These are phyloP conservation scores for Istiophorus platypterus DNA, from an alignment of 2,113 vertebrate genomes.

Conservation along the genomic window DNA sequence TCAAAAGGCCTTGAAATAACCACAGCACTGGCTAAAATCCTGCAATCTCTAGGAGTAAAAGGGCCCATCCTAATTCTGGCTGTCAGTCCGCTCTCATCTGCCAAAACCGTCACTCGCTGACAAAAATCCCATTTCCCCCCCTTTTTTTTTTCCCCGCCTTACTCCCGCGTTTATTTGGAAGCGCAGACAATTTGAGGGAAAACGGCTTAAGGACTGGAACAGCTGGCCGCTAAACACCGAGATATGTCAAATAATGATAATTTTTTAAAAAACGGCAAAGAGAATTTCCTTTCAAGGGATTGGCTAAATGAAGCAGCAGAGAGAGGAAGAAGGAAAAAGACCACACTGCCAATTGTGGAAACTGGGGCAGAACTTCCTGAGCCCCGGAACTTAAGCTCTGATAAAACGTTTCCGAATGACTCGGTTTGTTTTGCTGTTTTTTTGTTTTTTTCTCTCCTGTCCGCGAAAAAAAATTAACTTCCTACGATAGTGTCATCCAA, in stretches of 20 bases:
- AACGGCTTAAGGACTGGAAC: conserved; percentile 30
- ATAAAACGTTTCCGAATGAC: conserved; percentile 73
- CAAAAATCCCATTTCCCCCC: conserved; percentile 37
- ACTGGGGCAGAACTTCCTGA: conserved; percentile 64
- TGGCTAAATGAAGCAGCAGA: conserved; percentile 46
- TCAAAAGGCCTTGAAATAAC: neutral
- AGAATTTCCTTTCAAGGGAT: conserved; percentile 32
- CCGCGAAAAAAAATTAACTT: conserved; percentile 73
- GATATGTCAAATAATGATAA: conserved; percentile 56
- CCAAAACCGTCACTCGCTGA: conserved; percentile 43
- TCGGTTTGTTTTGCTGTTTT: conserved; percentile 74
- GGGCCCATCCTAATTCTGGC: conserved; percentile 32
- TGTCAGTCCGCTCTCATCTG: neutral
- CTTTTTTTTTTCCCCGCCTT: neutral
- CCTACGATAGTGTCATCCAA: conserved; percentile 71
- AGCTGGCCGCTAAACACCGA: conserved; percentile 39
- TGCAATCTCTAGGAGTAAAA: conserved; percentile 14
- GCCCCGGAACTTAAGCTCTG: conserved; percentile 59
- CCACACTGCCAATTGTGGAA: conserved; percentile 56
- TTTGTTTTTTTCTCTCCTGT: too few relatives aligned
- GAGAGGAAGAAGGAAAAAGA: too few relatives aligned
- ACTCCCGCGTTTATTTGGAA: conserved; percentile 29
- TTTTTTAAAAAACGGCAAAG: conserved; percentile 25
- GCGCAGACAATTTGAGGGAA: conserved; percentile 38
- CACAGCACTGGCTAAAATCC: neutral